A percentile compares a stretch with the other conserved stretches of the same genome.
phyloP scores from a whole-genome alignment of 2,797 vertebrate genomes.

The Gallinago nigripennis region DNA sequence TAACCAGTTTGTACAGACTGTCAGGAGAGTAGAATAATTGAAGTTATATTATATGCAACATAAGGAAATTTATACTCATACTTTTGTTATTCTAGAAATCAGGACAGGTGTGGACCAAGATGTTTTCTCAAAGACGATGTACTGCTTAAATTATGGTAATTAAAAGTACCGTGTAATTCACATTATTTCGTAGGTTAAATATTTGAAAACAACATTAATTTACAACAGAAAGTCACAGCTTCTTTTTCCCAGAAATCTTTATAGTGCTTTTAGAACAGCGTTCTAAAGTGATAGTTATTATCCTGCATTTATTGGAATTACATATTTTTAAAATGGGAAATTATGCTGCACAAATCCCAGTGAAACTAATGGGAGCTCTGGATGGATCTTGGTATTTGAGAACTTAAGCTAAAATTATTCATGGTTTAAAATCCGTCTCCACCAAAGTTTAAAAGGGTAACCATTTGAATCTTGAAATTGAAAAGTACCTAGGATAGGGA shows the following conservation, averaged over 20 bases:
- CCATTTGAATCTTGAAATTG: not conserved
- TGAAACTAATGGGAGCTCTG: not conserved
- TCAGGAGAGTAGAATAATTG: not conserved
- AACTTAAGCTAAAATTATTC: not conserved
- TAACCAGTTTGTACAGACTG: not conserved
- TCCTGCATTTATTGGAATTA: not conserved
- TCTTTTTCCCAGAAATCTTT: not conserved
- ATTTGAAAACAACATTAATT: not conserved
- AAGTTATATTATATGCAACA: not conserved
- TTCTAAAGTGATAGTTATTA: not conserved
- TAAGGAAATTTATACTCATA: not conserved
- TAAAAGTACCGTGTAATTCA: not conserved
- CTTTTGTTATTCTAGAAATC: not conserved
- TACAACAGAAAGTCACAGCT: not conserved
- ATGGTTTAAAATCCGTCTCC: not conserved
- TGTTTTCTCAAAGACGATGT: not conserved
- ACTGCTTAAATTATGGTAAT: not conserved
- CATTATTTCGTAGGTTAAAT: not conserved
- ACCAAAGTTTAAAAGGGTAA: not conserved
- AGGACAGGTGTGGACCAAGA: not conserved
- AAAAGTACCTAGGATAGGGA: not conserved
- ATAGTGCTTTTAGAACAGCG: not conserved
- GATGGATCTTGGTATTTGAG: not conserved
- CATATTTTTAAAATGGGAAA: not conserved
- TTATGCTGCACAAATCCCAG: not conserved